These are phyloP conservation scores for Rambutsinella grinnellia DNA, from an alignment of 2,888 invertebrate species.

Conservation along the genomic window DNA sequence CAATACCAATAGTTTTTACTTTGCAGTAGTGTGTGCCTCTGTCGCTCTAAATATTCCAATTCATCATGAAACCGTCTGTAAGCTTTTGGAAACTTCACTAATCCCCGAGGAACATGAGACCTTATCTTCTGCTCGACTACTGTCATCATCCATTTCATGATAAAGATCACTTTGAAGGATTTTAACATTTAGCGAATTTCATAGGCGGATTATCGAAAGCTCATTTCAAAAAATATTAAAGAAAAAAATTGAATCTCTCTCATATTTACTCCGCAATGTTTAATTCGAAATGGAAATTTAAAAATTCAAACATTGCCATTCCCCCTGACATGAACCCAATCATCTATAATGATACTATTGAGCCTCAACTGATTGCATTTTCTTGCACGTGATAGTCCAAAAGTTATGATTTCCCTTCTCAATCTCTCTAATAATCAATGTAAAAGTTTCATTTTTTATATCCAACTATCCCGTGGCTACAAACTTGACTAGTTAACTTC, in stretches of 20 bases:
- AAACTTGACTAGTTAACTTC: conserved; percentile 30
- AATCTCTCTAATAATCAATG: conserved; percentile 9
- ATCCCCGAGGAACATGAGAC: conserved; percentile 14
- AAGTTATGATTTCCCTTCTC: conserved; percentile 26
- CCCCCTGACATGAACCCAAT: not conserved
- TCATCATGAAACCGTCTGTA: conserved; percentile 47
- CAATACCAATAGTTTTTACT: not conserved
- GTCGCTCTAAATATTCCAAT: conserved; percentile 22
- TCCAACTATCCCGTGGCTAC: conserved; percentile 21
- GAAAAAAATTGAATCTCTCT: not conserved
- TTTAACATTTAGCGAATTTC: no score
- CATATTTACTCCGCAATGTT: no score
- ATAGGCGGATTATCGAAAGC: no score
- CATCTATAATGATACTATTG: not conserved
- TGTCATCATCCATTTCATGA: no score
- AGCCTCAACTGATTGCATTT: not conserved
- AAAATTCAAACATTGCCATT: not conserved
- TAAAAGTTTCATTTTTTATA: not conserved
- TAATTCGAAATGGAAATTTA: not conserved
- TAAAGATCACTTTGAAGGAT: no score
- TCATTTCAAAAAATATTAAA: not conserved
- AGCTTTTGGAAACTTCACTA: conserved; percentile 30
- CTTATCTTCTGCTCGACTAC: no score
- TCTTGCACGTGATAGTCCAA: conserved; percentile 33
- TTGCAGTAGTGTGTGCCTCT: not conserved